Conservation (phyloP, 2,797 vertebrate species). For the Scomberomorus guttatus region DNA sequence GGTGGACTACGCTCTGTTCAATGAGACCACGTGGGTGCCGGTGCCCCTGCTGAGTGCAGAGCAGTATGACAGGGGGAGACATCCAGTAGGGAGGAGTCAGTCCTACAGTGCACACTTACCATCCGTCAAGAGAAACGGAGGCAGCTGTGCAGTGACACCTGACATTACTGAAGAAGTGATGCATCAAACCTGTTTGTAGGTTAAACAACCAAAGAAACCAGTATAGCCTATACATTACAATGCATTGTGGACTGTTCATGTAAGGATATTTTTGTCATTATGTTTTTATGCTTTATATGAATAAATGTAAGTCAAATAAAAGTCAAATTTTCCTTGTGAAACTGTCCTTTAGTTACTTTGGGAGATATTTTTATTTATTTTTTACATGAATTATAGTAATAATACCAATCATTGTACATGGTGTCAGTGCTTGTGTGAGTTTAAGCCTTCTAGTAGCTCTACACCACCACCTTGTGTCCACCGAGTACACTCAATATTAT, state of each 20-base stretch:
- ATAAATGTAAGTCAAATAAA: constrained; percentile 30
- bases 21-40: constrained; percentile 89
- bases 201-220: not conserved
- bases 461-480: constrained; percentile 70
- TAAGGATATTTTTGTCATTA: not conserved
- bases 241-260: constrained; percentile 1
- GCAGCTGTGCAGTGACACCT: not conserved
- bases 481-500: not conserved
- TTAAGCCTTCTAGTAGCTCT: constrained; percentile 21
- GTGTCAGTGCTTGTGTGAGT: not conserved
- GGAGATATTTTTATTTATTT: not conserved
- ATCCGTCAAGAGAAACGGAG: constrained; percentile 34
- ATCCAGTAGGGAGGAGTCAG: constrained; percentile 15
- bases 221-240: not conserved
- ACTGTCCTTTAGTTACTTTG: not conserved
- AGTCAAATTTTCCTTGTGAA: not conserved
- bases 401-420: not conserved
- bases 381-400: not conserved
- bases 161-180: constrained; percentile 46
- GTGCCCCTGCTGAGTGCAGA: constrained; percentile 91
- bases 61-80: constrained; percentile 78
- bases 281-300: constrained; percentile 10
- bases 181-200: constrained; percentile 71
- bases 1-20: constrained; percentile 93
- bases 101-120: not conserved